Base-by-base conservation (phyloP, 2,113 vertebrate genomes). In the Psammodynastes pulverulentus region DNA sequence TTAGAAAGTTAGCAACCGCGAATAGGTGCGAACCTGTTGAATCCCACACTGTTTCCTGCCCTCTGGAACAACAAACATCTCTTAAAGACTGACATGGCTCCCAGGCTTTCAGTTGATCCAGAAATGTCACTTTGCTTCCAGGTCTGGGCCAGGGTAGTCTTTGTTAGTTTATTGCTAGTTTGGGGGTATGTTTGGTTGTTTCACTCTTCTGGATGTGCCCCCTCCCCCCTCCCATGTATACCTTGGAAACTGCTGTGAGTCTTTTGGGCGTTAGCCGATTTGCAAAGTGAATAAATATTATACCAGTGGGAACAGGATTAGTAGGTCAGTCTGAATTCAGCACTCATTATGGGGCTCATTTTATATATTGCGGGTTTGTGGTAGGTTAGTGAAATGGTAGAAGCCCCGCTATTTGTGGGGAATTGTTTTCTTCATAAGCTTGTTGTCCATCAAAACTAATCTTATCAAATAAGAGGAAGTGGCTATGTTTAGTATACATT, bases 401-500 rank as follows among this genome's bases (percentile, higher is more conserved):
- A 24, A 23, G 21, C 39, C 4, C 29, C 5, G 0, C 39, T 45
- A 23, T 13, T 84, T 52, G 46, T 85, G 17, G 19, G 45, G n/a
- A 48, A 56, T 86, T 45, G n/a, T 46, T 56, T 91, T 39, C 58
- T 12, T 54, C 26, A 85, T 13, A 29, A 46, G 39, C 72, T 86
- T 85, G 72, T 86, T 84, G 46, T 39, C 72, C 29, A 48, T 26
- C 19, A 91, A 49, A 4, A 45, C 62, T 51, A 56, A 87, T 88
- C 51, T 88, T 56, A 49, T n/a, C 46, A 88, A 85, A 58, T 54
- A 1, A 84, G 49, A 87, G 56, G 91, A 91, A 62, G 46, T 29
- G 13, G 72, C 45, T 24, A 10, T 93, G 53, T 89, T 93, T 86
- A 92, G 39, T 92, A 86, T 87, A 86, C 17, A 93, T 9, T 87